Evolutionary conservation across 92 coral and sea anemone species (phyloP).

Genomic region (Metridium senile): DNA sequence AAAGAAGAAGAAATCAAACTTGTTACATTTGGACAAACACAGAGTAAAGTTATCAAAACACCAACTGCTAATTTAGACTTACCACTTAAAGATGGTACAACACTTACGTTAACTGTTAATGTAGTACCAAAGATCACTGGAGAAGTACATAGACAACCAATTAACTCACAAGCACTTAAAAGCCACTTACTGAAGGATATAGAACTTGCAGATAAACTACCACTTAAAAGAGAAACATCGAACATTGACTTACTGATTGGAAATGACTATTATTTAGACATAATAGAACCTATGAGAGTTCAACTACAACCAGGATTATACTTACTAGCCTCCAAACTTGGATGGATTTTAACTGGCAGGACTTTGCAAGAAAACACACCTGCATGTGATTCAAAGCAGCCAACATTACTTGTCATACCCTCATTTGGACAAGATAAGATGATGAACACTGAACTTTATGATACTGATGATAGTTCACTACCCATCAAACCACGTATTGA

Average conservation of each 20-base stretch:
- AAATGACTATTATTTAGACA: slow-evolving; percentile 28
- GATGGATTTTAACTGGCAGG: slow-evolving; percentile 45
- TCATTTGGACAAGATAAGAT: slow-evolving; percentile 31
- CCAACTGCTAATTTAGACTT: slow-evolving; percentile 28
- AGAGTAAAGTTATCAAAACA: slow-evolving; percentile 35
- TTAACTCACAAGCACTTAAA: slow-evolving; percentile 17
- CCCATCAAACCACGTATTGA: slow-evolving; percentile 29
- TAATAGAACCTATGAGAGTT: slow-evolving; percentile 17
- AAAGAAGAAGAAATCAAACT: slow-evolving; percentile 20
- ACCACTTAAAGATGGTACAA: slow-evolving; percentile 30
- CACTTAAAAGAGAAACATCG: slow-evolving; percentile 23
- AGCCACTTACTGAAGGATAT: slow-evolving; percentile 30
- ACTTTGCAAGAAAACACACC: slow-evolving; percentile 13
- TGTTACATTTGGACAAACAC: slow-evolving; percentile 37
- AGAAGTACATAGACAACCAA: slow-evolving; percentile 29
- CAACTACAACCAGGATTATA: slow-evolving; percentile 20
- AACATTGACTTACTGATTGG: slow-evolving; percentile 26
- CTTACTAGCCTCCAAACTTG: slow-evolving; percentile 34
- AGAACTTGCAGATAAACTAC: slow-evolving; percentile 47
- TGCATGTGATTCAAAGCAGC: slow-evolving; percentile 1
- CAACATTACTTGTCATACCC: slow-evolving; percentile 7
- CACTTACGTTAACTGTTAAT: slow-evolving; percentile 24
- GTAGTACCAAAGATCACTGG: slow-evolving; percentile 37
- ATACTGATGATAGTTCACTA: slow-evolving; percentile 27
- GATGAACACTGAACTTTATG: too few species aligned